Conservation (phyloP, 2,797 vertebrate genomes). For the Lepilemur ruficaudatus region DNA sequence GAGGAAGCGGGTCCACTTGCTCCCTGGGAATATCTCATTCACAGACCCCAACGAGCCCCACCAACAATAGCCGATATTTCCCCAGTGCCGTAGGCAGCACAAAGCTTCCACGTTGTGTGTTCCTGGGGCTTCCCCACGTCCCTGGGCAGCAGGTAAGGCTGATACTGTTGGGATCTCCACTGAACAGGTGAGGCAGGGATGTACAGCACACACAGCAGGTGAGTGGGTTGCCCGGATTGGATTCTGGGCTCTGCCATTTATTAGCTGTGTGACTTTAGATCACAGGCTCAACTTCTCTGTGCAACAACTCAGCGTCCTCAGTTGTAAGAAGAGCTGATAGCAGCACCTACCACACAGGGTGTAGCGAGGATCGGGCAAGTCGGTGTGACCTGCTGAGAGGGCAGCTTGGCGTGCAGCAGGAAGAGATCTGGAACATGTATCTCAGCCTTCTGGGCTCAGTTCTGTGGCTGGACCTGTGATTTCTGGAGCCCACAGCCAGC, state of each 20-base stretch:
- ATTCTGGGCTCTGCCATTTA: not conserved
- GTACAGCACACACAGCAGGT: accelerated
- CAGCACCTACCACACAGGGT: too few species aligned
- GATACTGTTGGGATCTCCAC: too few species aligned
- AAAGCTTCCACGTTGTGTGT: accelerated
- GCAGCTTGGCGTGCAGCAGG: accelerated
- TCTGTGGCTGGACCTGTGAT: accelerated
- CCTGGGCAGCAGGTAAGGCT: not conserved
- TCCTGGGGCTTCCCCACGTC: not conserved
- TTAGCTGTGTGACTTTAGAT: not conserved
- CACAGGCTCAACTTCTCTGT: not conserved
- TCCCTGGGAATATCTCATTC: not conserved
- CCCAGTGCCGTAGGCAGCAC: accelerated
- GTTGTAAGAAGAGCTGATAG: not conserved
- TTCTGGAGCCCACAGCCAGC: not conserved
- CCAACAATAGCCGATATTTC: not conserved
- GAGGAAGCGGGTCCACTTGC: accelerated
- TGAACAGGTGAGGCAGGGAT: accelerated
- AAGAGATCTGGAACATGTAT: accelerated
- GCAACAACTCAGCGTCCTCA: not conserved
- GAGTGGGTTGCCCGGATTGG: not conserved
- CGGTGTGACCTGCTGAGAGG: accelerated
- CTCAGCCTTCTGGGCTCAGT: not conserved
- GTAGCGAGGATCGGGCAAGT: accelerated
- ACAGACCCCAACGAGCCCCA: not conserved